These are phyloP conservation scores for Palaemon carinicauda DNA, from an alignment of 1,140 invertebrate species.

Conservation along the genomic window DNA sequence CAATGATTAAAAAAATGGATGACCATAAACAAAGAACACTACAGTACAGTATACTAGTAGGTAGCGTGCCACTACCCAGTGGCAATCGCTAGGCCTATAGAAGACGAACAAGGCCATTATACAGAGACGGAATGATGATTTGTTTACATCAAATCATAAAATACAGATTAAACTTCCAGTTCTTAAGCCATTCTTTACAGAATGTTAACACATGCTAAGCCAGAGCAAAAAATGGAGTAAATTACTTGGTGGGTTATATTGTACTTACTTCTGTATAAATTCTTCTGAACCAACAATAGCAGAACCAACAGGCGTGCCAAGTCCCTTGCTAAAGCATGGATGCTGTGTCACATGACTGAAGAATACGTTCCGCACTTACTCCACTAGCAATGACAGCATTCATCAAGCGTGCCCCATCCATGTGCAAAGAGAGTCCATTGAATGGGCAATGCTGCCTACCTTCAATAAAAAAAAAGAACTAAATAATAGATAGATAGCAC, in stretches of 20 bases:
- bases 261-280: conserved; percentile 79
- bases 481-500: too few relatives aligned
- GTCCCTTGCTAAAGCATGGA: conserved; percentile 85
- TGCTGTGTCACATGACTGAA: conserved; percentile 79
- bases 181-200: too few relatives aligned
- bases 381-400: conserved; percentile 80
- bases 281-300: conserved; percentile 78
- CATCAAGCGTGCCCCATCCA: conserved; percentile 92
- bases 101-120: too few relatives aligned
- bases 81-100: too few relatives aligned
- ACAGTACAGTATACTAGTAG: too few relatives aligned
- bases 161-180: too few relatives aligned
- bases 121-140: too few relatives aligned
- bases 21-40: too few relatives aligned
- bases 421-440: conserved; percentile 77
- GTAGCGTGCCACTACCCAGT: too few relatives aligned
- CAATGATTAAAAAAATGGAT: too few relatives aligned
- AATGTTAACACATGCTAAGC: background rate
- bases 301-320: conserved; percentile 90
- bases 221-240: background rate
- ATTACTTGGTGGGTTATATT: background rate
- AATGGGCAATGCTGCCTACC: conserved; percentile 72
- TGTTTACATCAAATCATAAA: too few relatives aligned
- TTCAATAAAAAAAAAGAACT: conserved; percentile 60
- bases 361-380: conserved; percentile 72